Base-by-base conservation (phyloP, 2,113 vertebrate genomes). In the Hassar affinis region DNA sequence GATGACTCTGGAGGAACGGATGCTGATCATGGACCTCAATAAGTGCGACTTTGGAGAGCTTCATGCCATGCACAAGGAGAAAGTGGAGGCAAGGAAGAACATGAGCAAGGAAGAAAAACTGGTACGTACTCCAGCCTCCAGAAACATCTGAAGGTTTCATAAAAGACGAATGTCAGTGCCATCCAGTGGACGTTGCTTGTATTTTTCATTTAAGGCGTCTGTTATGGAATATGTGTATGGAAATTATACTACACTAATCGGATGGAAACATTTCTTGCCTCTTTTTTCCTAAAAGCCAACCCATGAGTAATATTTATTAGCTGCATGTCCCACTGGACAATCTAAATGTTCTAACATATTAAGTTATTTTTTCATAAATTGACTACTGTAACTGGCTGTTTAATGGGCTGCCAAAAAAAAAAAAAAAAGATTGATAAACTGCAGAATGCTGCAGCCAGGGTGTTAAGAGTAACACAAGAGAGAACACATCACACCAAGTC, bases 11-110 rank as follows among this genome's bases (percentile, higher is more conserved):
- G 89, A 94, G 45, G 94, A 96, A 82, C 89, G 88, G 54, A 85
- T 54, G 1, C 78, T 93, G 78, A 94, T 95, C 76, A 33, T 71
- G 25, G 85, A 94, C 56, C 91, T 95, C 57, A 86, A 93, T 56
- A 95, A 95, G 66, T 95, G 94, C 87, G 90, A 94, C 86, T 94
- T 95, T 83, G 88, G 88, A 49, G 93, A 94, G 87, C 88, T 94
- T 4, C 89, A 91, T 78, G 42, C 87, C 18, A 93, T 94, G 90
- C 93, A 94, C 84, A 94, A 90, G 89, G 87, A 88, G 57, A 94
- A 89, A 76, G 92, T 93, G 49, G 94, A 95, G 88, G 90, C 90
- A 33, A 90, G 90, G 71, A 95, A 91, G 64, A 93, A 90, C 80
- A 71, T 91, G 80, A 92, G 86, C 83, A 95, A 95, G 74, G 93